These are phyloP conservation scores for Drymodes brunneopygia DNA, from an alignment of 2,113 vertebrate genomes.

Conservation along the genomic window DNA sequence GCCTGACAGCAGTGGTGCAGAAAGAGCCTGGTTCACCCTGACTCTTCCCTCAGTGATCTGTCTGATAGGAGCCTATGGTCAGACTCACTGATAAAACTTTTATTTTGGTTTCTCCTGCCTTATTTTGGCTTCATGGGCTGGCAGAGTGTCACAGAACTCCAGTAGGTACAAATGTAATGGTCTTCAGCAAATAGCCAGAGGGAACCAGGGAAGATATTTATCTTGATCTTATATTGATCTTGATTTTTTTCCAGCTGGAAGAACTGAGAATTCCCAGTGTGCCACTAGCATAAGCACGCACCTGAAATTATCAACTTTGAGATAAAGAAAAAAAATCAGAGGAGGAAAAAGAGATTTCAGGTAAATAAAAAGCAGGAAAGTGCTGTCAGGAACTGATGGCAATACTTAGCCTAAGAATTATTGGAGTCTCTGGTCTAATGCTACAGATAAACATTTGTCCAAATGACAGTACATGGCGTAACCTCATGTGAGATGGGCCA, in stretches of 20 bases:
- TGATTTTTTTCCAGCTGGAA: not conserved
- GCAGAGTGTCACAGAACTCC: not conserved
- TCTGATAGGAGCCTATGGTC: not conserved
- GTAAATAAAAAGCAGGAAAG: not conserved
- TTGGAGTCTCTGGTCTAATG: not conserved
- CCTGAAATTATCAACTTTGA: not conserved
- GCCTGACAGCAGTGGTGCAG: not conserved
- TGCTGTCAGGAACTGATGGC: not conserved
- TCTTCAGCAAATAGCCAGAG: not conserved
- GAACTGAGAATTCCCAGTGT: not conserved
- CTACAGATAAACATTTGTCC: conserved; percentile 11
- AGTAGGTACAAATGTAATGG: not conserved
- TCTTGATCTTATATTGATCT: not conserved
- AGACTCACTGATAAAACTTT: not conserved
- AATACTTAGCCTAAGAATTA: not conserved
- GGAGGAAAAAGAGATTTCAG: not conserved
- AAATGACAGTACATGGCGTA: conserved; percentile 8
- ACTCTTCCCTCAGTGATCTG: not conserved
- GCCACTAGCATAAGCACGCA: not conserved
- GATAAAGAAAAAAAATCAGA: not conserved
- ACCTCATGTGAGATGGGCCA: conserved; percentile 37
- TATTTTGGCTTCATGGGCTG: not conserved
- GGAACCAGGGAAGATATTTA: not conserved
- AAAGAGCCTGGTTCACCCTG: not conserved
- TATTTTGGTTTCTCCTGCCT: not conserved